A percentile compares a stretch with the other conserved stretches of the same genome.
These are phyloP conservation scores for Neotragus pygmaeus DNA, from an alignment of 2,113 vertebrate species.

Conservation along the genomic window DNA sequence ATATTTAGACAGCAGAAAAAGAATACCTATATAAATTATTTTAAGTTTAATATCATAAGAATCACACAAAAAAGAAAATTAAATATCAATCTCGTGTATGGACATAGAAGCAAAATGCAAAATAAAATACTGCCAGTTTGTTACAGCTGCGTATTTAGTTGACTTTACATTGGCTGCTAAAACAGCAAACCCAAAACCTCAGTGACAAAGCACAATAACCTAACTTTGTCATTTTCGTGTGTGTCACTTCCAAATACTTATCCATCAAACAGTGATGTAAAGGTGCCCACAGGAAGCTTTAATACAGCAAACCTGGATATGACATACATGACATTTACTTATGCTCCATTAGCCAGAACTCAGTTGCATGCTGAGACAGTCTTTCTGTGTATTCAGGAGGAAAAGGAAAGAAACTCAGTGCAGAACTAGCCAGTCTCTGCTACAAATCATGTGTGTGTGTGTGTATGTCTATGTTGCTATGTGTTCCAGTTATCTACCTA, in stretches of 20 bases:
- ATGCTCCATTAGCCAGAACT: neutral
- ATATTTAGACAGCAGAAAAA: neutral
- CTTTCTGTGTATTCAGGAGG: neutral
- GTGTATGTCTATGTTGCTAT: neutral
- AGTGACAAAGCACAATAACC: neutral
- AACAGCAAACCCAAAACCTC: neutral
- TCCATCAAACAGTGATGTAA: neutral
- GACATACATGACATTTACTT: neutral
- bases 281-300: neutral
- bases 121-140: neutral
- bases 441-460: neutral
- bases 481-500: neutral
- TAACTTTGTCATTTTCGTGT: neutral
- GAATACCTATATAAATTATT: neutral
- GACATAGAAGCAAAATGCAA: neutral
- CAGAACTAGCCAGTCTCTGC: neutral
- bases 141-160: neutral
- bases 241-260: neutral
- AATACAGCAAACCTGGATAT: neutral
- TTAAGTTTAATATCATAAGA: neutral
- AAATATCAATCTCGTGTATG: neutral
- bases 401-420: neutral
- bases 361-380: neutral
- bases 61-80: neutral
- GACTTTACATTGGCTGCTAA: neutral